phyloP scores from a whole-genome alignment of 2,888 invertebrate species.

The Andrena praecox region DNA sequence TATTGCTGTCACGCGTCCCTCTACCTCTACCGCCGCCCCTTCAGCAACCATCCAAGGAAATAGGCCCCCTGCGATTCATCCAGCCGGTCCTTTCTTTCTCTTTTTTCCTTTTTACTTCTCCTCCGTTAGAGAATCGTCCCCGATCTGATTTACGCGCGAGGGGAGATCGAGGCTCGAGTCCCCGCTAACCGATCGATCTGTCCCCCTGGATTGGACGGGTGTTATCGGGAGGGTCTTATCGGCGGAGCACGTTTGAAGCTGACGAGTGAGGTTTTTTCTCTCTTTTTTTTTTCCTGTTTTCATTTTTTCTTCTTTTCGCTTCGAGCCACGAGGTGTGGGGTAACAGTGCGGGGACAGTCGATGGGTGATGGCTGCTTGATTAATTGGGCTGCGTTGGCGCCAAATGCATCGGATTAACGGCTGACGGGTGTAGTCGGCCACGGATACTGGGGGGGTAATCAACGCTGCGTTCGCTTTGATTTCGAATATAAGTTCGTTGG shows the following conservation, averaged over 20 bases:
- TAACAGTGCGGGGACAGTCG: background rate
- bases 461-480: too few species aligned
- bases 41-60: constrained; percentile 9
- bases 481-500: too few species aligned
- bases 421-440: too few species aligned
- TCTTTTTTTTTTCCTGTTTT: background rate
- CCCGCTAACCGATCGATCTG: background rate
- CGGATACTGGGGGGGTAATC: too few species aligned
- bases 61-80: constrained; percentile 37
- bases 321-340: background rate
- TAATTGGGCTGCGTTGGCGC: background rate
- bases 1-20: constrained; percentile 67
- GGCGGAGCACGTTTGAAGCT: background rate
- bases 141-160: constrained; percentile 6
- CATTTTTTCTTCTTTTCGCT: too few species aligned
- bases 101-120: background rate
- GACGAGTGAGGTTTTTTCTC: background rate
- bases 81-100: background rate
- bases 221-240: constrained; percentile 2
- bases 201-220: background rate
- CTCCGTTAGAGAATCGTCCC: background rate
- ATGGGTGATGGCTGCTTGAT: background rate
- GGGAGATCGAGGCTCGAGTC: background rate
- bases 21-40: constrained; percentile 8
- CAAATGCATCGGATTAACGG: too few species aligned